phyloP scores from a whole-genome alignment of 2,888 invertebrate species.

The Rosalia funebris region DNA sequence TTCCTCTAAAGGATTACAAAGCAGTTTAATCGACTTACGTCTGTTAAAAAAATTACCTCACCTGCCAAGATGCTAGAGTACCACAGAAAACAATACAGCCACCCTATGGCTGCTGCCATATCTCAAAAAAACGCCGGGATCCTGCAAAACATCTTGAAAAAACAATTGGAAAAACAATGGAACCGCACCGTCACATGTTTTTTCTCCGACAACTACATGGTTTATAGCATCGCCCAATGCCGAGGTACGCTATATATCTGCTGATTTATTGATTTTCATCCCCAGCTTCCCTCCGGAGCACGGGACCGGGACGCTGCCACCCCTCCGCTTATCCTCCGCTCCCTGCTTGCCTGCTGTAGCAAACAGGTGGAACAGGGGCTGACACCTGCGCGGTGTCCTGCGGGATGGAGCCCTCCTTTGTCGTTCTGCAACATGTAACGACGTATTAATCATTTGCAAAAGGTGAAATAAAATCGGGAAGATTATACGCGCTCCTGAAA shows the following conservation, averaged over 20 bases:
- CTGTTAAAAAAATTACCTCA: conserved; percentile 51
- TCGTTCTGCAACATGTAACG: too few relatives aligned
- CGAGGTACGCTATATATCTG: conserved; percentile 17
- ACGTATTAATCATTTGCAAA: too few relatives aligned
- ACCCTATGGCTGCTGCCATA: conserved; percentile 55
- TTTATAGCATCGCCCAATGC: conserved; percentile 14
- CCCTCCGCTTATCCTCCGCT: background rate
- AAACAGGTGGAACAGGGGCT: background rate
- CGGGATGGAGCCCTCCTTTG: too few relatives aligned
- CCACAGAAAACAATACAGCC: conserved; percentile 61
- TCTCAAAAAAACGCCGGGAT: conserved; percentile 12
- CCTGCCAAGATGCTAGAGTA: conserved; percentile 62
- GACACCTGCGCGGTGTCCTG: conserved; percentile 11
- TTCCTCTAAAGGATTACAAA: too few relatives aligned
- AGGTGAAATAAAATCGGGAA: too few relatives aligned
- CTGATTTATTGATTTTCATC: conserved; percentile 41
- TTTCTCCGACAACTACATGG: conserved; percentile 34
- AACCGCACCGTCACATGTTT: conserved; percentile 24
- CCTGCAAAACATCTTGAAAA: conserved; percentile 22
- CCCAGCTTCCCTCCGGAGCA: conserved; percentile 28
- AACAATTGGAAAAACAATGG: conserved; percentile 29
- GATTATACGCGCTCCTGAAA: too few relatives aligned
- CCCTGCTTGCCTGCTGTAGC: conserved; percentile 2
- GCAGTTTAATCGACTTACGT: too few relatives aligned
- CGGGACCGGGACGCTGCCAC: background rate